A percentile compares a stretch with the other conserved stretches of the same genome.
Conservation (phyloP, 2,113 vertebrate genomes). For the Scopus umbretta region DNA sequence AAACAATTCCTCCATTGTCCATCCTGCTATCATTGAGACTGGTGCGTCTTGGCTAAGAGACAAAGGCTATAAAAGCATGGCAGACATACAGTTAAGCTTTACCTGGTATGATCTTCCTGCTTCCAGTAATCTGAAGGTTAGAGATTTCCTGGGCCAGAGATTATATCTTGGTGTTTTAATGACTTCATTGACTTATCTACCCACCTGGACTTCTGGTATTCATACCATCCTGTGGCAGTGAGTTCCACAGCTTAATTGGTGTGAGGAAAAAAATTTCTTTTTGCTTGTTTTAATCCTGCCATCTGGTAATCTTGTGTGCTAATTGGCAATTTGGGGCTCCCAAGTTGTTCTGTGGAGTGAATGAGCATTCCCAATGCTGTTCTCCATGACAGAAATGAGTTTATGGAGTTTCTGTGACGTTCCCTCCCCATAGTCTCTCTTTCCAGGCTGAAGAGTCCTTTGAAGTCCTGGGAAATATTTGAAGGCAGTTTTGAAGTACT, state of each 20-base stretch:
- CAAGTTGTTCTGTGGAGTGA: background rate
- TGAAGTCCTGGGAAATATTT: background rate
- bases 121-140: background rate
- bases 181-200: background rate
- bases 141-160: background rate
- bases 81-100: background rate
- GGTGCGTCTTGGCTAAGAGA: background rate
- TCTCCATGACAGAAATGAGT: background rate
- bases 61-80: background rate
- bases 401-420: background rate
- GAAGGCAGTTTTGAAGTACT: background rate
- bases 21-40: background rate
- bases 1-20: background rate
- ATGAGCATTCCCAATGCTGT: background rate
- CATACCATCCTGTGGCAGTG: background rate
- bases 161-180: background rate
- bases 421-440: background rate
- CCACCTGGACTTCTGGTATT: background rate
- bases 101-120: background rate
- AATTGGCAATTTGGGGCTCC: background rate
- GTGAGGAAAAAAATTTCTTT: background rate
- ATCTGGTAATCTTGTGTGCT: background rate
- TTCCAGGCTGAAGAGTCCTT: background rate
- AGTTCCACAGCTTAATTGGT: background rate
- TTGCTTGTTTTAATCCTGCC: background rate